Evolutionary conservation across 1,140 invertebrate species (phyloP).

Genomic region (Euborellia annulipes): DNA sequence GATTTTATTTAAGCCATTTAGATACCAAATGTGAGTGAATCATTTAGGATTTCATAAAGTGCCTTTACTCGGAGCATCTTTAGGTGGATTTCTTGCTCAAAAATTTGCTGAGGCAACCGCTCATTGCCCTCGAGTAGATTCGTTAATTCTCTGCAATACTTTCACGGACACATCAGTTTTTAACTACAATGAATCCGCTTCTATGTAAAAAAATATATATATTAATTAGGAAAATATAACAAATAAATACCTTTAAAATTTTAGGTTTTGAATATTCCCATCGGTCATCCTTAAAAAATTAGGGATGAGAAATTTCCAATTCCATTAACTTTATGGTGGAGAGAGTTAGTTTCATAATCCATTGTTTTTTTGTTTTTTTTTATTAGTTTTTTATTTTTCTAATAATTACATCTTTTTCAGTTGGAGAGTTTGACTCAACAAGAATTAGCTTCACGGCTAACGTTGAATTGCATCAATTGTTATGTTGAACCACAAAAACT

Average conservation of each 20-base stretch:
- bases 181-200: conserved; percentile 64
- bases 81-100: conserved; percentile 76
- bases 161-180: conserved; percentile 81
- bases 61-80: no score
- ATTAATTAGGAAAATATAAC: no score
- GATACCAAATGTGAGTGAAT: no score
- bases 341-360: conserved; percentile 46
- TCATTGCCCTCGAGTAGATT: conserved; percentile 58
- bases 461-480: conserved; percentile 67
- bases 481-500: conserved; percentile 68
- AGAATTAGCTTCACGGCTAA: conserved; percentile 72
- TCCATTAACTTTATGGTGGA: conserved; percentile 86
- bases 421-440: conserved; percentile 65
- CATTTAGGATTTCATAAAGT: no score
- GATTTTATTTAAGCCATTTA: no score
- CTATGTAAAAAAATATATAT: no score
- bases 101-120: conserved; percentile 72
- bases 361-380: conserved; percentile 6
- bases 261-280: conserved; percentile 76
- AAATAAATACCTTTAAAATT: no score
- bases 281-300: conserved; percentile 73
- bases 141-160: conserved; percentile 70
- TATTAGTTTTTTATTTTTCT: no score
- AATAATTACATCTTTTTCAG: no score
- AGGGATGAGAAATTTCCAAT: conserved; percentile 79